Percentiles rank a stretch among this genome's conserved stretches.
Conservation (phyloP, 2,113 vertebrate species). For the Sigmodon hispidus region DNA sequence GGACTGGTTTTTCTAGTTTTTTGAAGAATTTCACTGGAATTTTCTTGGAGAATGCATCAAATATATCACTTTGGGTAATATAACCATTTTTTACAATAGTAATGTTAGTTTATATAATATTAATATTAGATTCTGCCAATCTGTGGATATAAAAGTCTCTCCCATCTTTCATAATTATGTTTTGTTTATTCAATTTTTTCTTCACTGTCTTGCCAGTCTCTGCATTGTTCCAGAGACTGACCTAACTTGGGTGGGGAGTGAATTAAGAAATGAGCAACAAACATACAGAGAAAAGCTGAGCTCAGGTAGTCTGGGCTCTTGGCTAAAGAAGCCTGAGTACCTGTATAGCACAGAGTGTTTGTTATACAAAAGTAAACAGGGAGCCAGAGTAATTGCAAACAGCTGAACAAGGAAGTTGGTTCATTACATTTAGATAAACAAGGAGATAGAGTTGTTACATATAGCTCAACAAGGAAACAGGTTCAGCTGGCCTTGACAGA, state of each 20-base stretch:
- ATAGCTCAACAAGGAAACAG: not conserved
- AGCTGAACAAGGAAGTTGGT: not conserved
- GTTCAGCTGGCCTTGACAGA: not conserved
- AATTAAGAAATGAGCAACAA: not conserved
- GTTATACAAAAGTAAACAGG: not conserved
- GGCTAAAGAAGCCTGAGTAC: not conserved
- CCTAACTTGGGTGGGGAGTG: not conserved
- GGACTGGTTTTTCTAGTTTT: not conserved
- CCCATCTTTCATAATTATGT: not conserved
- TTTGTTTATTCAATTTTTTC: not conserved
- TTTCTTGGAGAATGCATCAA: not conserved
- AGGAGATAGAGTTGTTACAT: not conserved
- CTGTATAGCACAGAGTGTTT: not conserved
- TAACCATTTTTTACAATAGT: not conserved
- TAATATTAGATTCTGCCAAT: not conserved
- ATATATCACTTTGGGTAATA: not conserved
- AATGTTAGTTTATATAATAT: no score
- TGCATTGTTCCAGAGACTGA: not conserved
- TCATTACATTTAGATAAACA: not conserved
- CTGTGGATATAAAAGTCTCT: not conserved
- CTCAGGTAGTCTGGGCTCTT: not conserved
- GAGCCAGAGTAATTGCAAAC: not conserved
- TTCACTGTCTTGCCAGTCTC: not conserved
- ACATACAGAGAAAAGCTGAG: not conserved
- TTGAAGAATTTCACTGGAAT: not conserved